Evolutionary conservation across 1,140 invertebrate genomes (phyloP).

Genomic region (Pseudoatta argentina): DNA sequence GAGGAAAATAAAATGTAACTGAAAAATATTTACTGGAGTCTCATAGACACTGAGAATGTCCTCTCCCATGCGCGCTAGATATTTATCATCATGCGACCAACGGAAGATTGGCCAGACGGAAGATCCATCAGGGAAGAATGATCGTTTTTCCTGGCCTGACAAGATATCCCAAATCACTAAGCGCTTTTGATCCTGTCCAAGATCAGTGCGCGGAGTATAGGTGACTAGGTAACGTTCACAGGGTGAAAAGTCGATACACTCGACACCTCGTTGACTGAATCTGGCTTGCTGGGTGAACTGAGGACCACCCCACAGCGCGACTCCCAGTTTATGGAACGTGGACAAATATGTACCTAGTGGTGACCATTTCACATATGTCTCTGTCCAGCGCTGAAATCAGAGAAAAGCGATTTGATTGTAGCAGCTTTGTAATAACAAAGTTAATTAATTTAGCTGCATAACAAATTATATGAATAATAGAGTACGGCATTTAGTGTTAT

Average conservation of each 20-base stretch:
- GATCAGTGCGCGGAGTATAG: conserved; percentile 93
- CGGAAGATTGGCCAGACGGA: conserved; percentile 97
- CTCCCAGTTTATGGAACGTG: conserved; percentile 98
- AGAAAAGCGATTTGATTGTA: not conserved
- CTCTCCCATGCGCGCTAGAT: conserved; percentile 95
- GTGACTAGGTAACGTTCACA: conserved; percentile 98
- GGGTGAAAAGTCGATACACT: conserved; percentile 99
- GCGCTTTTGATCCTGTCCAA: conserved; percentile 89
- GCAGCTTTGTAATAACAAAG: not conserved
- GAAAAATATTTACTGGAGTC: conserved; percentile 90
- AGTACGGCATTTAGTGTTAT: not conserved
- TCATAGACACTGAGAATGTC: conserved; percentile 97
- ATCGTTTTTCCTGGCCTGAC: conserved; percentile 96
- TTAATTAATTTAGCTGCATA: not conserved
- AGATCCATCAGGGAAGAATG: conserved; percentile 94
- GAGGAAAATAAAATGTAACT: not conserved
- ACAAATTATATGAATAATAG: not conserved
- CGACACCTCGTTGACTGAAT: conserved; percentile 96
- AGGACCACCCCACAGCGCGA: conserved; percentile 98
- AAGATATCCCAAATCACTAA: conserved; percentile 98
- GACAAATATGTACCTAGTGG: conserved; percentile 98
- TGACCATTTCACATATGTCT: conserved; percentile 98
- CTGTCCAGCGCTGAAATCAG: conserved; percentile 93
- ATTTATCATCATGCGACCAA: conserved; percentile 99
- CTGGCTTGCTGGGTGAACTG: conserved; percentile 96